Percentiles rank a stretch among this genome's conserved stretches.
Evolutionary conservation across 2,113 vertebrate genomes (phyloP).

Genomic region (Haemorhous mexicanus): DNA sequence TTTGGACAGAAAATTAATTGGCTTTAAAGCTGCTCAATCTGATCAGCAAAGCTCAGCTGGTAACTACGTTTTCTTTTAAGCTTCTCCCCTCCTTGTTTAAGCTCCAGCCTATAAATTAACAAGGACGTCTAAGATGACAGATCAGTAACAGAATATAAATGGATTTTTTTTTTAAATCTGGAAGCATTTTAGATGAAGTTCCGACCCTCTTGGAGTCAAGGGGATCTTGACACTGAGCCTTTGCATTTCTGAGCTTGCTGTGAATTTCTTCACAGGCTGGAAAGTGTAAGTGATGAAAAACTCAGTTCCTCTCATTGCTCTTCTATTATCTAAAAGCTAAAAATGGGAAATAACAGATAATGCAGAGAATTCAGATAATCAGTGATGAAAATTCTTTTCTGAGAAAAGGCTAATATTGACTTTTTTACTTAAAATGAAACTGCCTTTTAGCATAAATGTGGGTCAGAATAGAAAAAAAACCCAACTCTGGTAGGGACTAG

Average conservation of each 20-base stretch:
- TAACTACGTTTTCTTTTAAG: constrained; percentile 30
- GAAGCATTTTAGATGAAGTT: background rate
- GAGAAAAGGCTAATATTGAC: background rate
- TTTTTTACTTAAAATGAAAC: background rate
- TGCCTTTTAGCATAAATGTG: background rate
- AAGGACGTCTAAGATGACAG: background rate
- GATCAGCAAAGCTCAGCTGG: constrained; percentile 51
- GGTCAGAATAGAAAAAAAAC: background rate
- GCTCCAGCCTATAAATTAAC: background rate
- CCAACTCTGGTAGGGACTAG: background rate
- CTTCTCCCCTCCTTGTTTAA: constrained; percentile 27
- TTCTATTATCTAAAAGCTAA: background rate
- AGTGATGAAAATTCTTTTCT: background rate
- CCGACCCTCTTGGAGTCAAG: background rate
- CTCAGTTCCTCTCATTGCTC: background rate
- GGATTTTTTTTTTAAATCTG: background rate
- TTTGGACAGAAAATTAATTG: constrained; percentile 64
- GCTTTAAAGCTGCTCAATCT: constrained; percentile 56
- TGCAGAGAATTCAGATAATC: background rate
- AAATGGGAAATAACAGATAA: background rate
- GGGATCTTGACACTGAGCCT: background rate
- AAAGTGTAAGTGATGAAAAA: background rate
- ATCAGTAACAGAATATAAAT: constrained; percentile 28
- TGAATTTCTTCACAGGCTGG: background rate
- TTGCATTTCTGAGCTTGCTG: background rate